Conservation (phyloP, 2,113 vertebrate species). For the Chaenocephalus aceratus region DNA sequence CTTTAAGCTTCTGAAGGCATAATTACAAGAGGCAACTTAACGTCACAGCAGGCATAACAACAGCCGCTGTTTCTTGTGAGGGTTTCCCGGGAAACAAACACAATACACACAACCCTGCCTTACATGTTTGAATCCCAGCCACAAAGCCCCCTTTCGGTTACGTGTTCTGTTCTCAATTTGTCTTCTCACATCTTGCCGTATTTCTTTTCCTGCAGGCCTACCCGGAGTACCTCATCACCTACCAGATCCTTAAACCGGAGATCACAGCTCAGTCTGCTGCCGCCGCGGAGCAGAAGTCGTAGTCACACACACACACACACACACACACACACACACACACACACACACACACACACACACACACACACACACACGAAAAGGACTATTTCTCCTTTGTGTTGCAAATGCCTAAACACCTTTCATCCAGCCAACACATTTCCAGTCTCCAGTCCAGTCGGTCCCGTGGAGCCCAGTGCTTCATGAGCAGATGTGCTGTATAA, state of each 20-base stretch:
- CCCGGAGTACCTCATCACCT: constrained; percentile 99
- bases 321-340: constrained; percentile 11
- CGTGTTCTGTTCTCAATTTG: too few species aligned
- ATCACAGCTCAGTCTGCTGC: constrained; percentile 90
- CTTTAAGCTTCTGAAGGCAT: too few species aligned
- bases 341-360: neutral
- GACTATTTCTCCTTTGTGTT: constrained; percentile 67
- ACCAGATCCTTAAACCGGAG: constrained; percentile 98
- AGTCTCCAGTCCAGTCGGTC: constrained; percentile 64
- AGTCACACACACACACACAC: constrained; percentile 75
- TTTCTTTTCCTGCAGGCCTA: constrained; percentile 87
- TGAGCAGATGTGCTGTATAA: constrained; percentile 65
- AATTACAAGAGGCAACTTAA: too few species aligned
- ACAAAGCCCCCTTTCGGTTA: too few species aligned
- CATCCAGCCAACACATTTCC: constrained; percentile 68
- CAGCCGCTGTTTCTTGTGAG: too few species aligned
- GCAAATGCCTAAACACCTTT: constrained; percentile 61
- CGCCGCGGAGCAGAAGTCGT: constrained; percentile 96
- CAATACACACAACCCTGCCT: too few species aligned
- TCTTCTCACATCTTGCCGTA: neutral
- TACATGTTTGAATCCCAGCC: too few species aligned
- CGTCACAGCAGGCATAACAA: too few species aligned
- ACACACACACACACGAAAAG: constrained; percentile 26
- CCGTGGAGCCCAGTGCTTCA: constrained; percentile 69
- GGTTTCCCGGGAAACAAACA: too few species aligned